Evolutionary conservation across 1,140 invertebrate genomes (phyloP).

Genomic region (Coboldia fuscipes): DNA sequence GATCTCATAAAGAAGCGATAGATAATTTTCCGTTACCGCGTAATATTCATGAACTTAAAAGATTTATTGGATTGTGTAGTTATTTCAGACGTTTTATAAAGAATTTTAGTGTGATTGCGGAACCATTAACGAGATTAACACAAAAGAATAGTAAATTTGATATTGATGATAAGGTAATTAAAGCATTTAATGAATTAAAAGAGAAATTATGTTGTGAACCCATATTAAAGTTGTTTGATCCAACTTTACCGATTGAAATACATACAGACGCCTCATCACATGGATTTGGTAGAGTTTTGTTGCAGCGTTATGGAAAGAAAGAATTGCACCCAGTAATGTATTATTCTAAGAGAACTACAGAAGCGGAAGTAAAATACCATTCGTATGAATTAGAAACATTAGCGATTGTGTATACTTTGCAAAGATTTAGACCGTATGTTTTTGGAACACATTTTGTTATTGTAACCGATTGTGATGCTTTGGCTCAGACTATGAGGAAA

Average conservation of each 20-base stretch:
- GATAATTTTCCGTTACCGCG: too few species aligned
- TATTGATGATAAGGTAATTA: slow-evolving; percentile 1
- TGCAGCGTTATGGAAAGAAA: not conserved
- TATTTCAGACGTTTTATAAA: slow-evolving; percentile 11
- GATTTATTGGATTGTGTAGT: slow-evolving; percentile 10
- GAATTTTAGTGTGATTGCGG: slow-evolving; percentile 8
- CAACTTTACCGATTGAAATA: slow-evolving; percentile 1
- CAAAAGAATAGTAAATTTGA: slow-evolving; percentile 2
- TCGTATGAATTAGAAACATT: slow-evolving; percentile 10
- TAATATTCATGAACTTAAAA: too few species aligned
- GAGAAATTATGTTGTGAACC: not conserved
- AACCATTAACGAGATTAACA: slow-evolving; percentile 6
- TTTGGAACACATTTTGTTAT: slow-evolving; percentile 5
- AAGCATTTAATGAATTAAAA: slow-evolving; percentile 6
- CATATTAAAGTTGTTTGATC: slow-evolving; percentile 1
- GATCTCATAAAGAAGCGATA: too few species aligned
- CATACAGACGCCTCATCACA: slow-evolving; percentile 2
- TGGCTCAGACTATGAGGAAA: slow-evolving; percentile 6
- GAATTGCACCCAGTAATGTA: slow-evolving; percentile 5
- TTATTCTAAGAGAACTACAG: slow-evolving; percentile 6
- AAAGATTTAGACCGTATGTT: slow-evolving; percentile 6
- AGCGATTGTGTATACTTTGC: slow-evolving; percentile 6
- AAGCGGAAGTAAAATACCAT: slow-evolving; percentile 8
- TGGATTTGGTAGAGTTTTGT: not conserved
- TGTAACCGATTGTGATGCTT: slow-evolving; percentile 7